Evolutionary conservation across 2,888 invertebrate genomes (phyloP).

Genomic region (Aricia artaxerxes): DNA sequence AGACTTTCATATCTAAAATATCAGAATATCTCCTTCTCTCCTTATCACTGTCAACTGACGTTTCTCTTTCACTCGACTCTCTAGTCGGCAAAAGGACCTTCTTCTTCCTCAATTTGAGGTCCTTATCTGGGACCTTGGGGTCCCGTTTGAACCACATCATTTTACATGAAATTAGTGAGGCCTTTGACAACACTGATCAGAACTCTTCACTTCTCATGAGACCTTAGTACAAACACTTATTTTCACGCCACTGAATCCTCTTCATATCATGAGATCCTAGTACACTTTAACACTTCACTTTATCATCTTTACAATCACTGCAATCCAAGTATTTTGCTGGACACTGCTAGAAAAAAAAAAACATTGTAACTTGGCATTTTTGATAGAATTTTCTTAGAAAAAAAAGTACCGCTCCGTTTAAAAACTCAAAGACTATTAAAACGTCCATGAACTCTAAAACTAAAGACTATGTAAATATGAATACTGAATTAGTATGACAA

Average conservation of each 20-base stretch:
- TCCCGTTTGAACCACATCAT: constrained; percentile 78
- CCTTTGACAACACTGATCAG: constrained; percentile 10
- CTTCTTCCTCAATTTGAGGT: constrained; percentile 68
- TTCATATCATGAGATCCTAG: neutral
- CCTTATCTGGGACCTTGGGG: constrained; percentile 65
- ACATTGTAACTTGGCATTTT: neutral
- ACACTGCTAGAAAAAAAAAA: neutral
- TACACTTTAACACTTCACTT: neutral
- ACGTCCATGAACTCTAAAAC: neutral
- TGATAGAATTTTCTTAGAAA: neutral
- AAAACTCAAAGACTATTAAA: neutral
- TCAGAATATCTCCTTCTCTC: constrained; percentile 72
- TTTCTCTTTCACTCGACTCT: constrained; percentile 73
- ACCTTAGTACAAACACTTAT: constrained; percentile 22
- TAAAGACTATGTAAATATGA: neutral
- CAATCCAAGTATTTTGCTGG: neutral
- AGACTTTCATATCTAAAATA: constrained; percentile 71
- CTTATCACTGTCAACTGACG: constrained; percentile 73
- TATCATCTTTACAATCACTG: neutral
- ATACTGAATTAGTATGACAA: neutral
- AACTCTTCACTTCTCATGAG: constrained; percentile 15
- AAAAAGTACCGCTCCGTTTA: neutral
- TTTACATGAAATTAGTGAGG: constrained; percentile 49
- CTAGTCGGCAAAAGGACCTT: constrained; percentile 64
- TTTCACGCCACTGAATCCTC: no score